A percentile compares a stretch with the other conserved stretches of the same genome.
Evolutionary conservation across 1,140 invertebrate genomes (phyloP).

Genomic region (Papilio xuthus): DNA sequence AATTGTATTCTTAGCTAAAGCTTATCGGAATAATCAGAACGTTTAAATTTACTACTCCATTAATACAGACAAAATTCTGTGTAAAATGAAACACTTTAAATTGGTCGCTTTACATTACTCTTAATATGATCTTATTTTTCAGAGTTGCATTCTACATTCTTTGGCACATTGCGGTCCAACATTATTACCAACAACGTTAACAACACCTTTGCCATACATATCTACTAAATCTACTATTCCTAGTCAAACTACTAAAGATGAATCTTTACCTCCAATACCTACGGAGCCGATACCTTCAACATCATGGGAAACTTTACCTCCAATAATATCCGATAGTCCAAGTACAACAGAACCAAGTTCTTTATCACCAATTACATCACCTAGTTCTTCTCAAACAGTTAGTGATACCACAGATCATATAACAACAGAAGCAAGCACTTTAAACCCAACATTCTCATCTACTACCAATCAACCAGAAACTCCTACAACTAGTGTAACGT

Average conservation of each 20-base stretch:
- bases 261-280: constrained; percentile 22
- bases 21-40: background rate
- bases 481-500: background rate
- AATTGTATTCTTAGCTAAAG: background rate
- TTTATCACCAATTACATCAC: background rate
- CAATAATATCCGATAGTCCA: background rate
- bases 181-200: background rate
- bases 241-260: constrained; percentile 2
- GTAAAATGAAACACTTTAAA: background rate
- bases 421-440: background rate
- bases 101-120: no score
- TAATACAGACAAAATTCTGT: no score
- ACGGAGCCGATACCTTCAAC: background rate
- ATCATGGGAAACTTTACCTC: constrained; percentile 16
- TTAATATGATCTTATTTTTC: constrained; percentile 7
- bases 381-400: background rate
- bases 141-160: constrained; percentile 37
- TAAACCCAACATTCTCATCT: background rate
- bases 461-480: background rate
- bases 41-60: no score
- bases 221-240: background rate
- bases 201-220: constrained; percentile 18
- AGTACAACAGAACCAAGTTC: background rate
- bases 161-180: constrained; percentile 27
- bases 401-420: background rate